A percentile compares a stretch with the other conserved stretches of the same genome.
These are phyloP conservation scores for Palythoa heliodiscus DNA, from an alignment of 92 coral and sea anemone genomes.

Conservation along the genomic window DNA sequence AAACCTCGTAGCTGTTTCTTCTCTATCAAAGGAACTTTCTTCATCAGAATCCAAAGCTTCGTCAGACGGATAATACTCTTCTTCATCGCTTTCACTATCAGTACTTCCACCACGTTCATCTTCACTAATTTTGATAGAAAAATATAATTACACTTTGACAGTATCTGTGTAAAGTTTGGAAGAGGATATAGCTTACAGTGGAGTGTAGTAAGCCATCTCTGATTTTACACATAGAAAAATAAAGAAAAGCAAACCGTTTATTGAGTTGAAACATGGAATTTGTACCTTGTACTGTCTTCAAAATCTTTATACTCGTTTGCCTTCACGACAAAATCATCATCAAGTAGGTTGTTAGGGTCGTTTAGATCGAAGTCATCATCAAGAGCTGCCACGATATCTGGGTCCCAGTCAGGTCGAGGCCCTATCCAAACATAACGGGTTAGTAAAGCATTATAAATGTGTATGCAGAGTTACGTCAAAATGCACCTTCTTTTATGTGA, in stretches of 20 bases:
- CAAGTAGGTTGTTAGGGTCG: conserved; percentile 79
- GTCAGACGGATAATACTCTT: conserved; percentile 80
- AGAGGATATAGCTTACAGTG: neutral
- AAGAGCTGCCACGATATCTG: conserved; percentile 93
- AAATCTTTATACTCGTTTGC: conserved; percentile 44
- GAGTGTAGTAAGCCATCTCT: neutral
- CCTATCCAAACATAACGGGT: conserved; percentile 45
- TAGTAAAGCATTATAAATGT: no score
- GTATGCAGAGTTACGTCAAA: no score
- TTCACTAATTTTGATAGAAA: conserved; percentile 33
- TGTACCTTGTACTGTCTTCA: conserved; percentile 14
- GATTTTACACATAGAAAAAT: neutral
- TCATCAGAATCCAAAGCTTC: conserved; percentile 66
- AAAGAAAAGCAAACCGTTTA: neutral
- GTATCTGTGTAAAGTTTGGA: no score
- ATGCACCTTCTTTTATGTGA: no score
- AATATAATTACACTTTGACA: no score
- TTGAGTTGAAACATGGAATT: neutral
- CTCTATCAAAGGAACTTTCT: conserved; percentile 73
- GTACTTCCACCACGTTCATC: conserved; percentile 63
- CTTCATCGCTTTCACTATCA: conserved; percentile 57
- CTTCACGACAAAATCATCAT: conserved; percentile 84
- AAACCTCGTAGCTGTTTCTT: conserved; percentile 91
- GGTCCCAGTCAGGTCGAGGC: conserved; percentile 98
- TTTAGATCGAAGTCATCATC: conserved; percentile 94